Conservation (phyloP, 2,888 invertebrate species). For the Hololepta plana region DNA sequence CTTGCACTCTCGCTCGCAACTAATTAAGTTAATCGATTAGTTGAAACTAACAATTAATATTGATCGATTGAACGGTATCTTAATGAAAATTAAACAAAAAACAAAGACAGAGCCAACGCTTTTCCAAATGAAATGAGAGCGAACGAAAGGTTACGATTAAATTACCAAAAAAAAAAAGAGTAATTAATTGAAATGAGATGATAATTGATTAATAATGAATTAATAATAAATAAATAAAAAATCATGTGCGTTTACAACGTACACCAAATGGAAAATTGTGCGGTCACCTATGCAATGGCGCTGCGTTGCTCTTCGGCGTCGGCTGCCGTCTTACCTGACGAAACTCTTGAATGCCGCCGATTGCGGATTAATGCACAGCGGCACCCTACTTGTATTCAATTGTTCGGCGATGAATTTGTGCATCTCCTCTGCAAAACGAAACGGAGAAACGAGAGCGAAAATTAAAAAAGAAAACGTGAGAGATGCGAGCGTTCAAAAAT, state of each 20-base stretch:
- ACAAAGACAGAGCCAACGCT: too few species aligned
- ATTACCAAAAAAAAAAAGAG: conserved; percentile 5
- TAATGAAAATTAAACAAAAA: too few species aligned
- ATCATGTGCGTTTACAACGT: conserved; percentile 15
- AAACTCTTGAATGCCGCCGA: conserved; percentile 99
- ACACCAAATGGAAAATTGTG: conserved; percentile 24
- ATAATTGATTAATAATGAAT: too few species aligned
- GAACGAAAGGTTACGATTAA: too few species aligned
- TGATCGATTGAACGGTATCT: too few species aligned
- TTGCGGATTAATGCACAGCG: conserved; percentile 98
- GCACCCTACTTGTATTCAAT: conserved; percentile 86
- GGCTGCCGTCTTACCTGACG: conserved; percentile 76
- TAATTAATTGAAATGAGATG: neutral
- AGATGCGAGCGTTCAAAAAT: too few species aligned
- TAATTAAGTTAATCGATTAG: too few species aligned
- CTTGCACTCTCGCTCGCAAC: too few species aligned
- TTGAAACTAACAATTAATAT: too few species aligned
- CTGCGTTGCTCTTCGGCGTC: conserved; percentile 27
- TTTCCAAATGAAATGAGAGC: too few species aligned
- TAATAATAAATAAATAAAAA: conserved; percentile 3
- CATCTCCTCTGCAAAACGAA: conserved; percentile 74
- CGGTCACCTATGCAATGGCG: conserved; percentile 33
- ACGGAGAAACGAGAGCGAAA: too few species aligned
- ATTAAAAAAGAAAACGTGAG: too few species aligned
- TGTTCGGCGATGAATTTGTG: conserved; percentile 98